Evolutionary conservation across 2,888 invertebrate genomes (phyloP).

Genomic region (Flexamia atlantica): DNA sequence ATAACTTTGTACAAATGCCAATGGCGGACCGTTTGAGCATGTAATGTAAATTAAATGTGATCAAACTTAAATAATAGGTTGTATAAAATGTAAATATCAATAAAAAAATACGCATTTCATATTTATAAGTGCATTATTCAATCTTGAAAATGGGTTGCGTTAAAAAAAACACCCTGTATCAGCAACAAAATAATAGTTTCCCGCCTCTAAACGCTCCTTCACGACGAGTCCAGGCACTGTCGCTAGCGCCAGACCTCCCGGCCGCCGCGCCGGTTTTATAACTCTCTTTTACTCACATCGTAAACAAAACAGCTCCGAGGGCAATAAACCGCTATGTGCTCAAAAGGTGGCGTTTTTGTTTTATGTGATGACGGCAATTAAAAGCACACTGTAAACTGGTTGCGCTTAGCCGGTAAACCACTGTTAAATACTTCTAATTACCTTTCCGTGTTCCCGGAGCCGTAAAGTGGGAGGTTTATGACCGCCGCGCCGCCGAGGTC

Average conservation of each 20-base stretch:
- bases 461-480: constrained; percentile 30
- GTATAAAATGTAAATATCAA: no score
- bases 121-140: no score
- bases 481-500: neutral
- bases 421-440: constrained; percentile 53
- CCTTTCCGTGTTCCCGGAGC: constrained; percentile 44
- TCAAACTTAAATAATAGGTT: no score
- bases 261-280: constrained; percentile 27
- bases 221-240: neutral
- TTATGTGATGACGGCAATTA: constrained; percentile 54
- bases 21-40: no score
- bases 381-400: constrained; percentile 51
- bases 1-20: no score
- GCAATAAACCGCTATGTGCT: constrained; percentile 49
- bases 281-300: constrained; percentile 45
- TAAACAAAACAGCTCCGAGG: constrained; percentile 38
- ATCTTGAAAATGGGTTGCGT: no score
- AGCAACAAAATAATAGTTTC: no score
- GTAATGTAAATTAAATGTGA: no score
- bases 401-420: constrained; percentile 51
- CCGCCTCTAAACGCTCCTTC: neutral
- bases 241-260: constrained; percentile 22
- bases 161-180: no score
- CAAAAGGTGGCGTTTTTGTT: constrained; percentile 57
- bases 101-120: no score